A percentile compares a stretch with the other conserved stretches of the same genome.
Evolutionary conservation across 2,888 invertebrate genomes (phyloP).

Genomic region (Hoplodrina blanda): DNA sequence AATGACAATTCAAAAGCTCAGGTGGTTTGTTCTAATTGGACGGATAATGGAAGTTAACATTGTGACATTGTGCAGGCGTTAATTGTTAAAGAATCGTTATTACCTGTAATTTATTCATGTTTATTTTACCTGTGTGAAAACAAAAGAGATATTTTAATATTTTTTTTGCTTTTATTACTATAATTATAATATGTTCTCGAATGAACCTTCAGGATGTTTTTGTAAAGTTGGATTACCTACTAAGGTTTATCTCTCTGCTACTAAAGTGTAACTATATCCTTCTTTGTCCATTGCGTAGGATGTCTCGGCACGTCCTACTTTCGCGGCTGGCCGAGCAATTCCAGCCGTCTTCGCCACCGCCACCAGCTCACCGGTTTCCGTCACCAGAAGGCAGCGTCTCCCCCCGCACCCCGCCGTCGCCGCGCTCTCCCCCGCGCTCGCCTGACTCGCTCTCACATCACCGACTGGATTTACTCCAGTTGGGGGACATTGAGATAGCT

Average conservation of each 20-base stretch:
- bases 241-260: neutral
- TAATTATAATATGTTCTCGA: neutral
- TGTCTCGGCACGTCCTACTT: conserved; percentile 87
- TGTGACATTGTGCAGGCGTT: conserved; percentile 31
- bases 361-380: conserved; percentile 81
- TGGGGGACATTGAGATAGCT: conserved; percentile 87
- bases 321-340: conserved; percentile 88
- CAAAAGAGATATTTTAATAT: conserved; percentile 18
- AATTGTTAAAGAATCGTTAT: conserved; percentile 39
- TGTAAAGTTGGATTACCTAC: neutral
- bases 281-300: conserved; percentile 68
- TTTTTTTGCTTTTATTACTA: neutral
- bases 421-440: conserved; percentile 79
- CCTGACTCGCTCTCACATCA: conserved; percentile 79
- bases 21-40: conserved; percentile 49
- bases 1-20: conserved; percentile 55
- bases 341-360: conserved; percentile 81
- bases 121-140: conserved; percentile 30
- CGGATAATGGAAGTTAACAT: conserved; percentile 40
- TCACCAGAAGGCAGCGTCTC: conserved; percentile 85
- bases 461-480: conserved; percentile 80
- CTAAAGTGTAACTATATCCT: neutral
- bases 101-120: conserved; percentile 24
- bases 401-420: conserved; percentile 79
- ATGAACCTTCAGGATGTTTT: neutral